Conservation (phyloP, 2,113 vertebrate genomes). For the Tachysurus fulvidraco region DNA sequence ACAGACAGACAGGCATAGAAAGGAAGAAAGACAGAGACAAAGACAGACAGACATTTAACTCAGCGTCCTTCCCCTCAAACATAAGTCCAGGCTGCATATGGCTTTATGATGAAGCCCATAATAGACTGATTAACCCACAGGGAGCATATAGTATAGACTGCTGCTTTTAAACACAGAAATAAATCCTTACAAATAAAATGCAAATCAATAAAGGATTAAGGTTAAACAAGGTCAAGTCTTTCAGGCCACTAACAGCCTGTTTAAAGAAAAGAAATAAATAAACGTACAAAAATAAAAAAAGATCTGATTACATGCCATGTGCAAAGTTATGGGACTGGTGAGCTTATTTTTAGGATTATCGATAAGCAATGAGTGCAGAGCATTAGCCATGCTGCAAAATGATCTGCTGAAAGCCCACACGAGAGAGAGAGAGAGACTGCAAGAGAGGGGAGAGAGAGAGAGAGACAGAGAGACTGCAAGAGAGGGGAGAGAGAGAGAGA, state of each 20-base stretch:
- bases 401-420: neutral
- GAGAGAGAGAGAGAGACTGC: too few species aligned
- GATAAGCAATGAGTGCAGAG: constrained; percentile 12
- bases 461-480: too few species aligned
- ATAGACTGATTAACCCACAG: neutral
- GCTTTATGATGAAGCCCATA: neutral
- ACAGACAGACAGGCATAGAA: neutral
- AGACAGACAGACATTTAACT: too few species aligned
- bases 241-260: neutral
- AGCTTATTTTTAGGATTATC: constrained; percentile 6
- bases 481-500: too few species aligned
- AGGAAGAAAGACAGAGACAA: too few species aligned
- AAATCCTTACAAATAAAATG: neutral
- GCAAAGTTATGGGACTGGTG: constrained; percentile 16
- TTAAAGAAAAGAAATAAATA: too few species aligned
- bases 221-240: constrained; percentile 11
- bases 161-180: neutral
- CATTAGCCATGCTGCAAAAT: neutral
- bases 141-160: neutral
- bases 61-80: too few species aligned
- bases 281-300: neutral
- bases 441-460: neutral
- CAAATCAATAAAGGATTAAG: neutral
- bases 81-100: too few species aligned
- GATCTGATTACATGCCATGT: neutral